Conservation (phyloP, 2,797 vertebrate species). For the Acropternis orthonyx region DNA sequence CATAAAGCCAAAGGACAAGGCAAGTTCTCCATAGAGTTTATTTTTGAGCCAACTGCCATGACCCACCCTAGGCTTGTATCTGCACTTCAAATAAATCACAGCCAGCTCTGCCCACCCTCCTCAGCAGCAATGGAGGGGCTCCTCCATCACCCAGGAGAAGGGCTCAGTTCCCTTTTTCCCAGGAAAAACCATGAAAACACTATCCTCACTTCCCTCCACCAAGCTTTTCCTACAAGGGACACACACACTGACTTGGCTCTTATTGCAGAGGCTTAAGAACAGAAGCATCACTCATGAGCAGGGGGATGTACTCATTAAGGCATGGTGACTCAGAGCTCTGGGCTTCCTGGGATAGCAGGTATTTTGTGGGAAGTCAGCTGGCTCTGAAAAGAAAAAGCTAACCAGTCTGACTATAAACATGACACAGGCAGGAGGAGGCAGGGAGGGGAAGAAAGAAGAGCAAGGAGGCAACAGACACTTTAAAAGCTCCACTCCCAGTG, state of each 20-base stretch:
- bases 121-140: background rate
- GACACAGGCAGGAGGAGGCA: background rate
- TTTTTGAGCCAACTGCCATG: background rate
- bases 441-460: background rate
- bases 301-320: background rate
- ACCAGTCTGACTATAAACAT: background rate
- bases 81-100: background rate
- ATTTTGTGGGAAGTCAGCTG: background rate
- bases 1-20: background rate
- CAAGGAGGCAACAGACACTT: background rate
- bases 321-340: background rate
- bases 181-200: background rate
- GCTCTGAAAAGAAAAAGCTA: background rate
- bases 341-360: background rate
- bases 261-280: background rate
- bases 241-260: background rate
- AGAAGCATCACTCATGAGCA: background rate
- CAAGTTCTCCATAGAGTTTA: background rate
- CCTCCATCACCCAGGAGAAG: background rate
- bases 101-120: background rate
- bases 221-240: background rate
- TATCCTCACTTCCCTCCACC: background rate
- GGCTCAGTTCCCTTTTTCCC: fast-evolving
- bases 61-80: background rate
- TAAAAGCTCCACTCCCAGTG: background rate